Evolutionary conservation across 1,140 invertebrate species (phyloP).

Genomic region (Ericerus pela): DNA sequence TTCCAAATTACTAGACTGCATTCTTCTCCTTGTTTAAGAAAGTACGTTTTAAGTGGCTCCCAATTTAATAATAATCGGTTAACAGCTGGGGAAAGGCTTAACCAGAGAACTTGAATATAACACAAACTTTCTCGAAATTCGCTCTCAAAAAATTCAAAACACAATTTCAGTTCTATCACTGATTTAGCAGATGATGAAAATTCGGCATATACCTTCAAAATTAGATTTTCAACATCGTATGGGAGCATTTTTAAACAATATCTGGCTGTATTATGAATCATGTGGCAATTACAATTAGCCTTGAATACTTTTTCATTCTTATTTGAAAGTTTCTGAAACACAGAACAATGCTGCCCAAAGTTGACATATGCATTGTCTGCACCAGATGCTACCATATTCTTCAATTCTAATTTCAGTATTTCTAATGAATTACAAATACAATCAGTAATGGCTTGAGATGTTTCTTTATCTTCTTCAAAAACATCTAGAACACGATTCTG

Average conservation of each 20-base stretch:
- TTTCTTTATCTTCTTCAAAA: conserved; percentile 19
- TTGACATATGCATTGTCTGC: conserved; percentile 22
- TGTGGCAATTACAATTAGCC: conserved; percentile 23
- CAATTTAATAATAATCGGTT: background rate
- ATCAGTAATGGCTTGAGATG: conserved; percentile 17
- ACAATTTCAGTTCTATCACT: background rate
- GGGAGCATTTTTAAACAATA: conserved; percentile 15
- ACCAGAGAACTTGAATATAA: background rate
- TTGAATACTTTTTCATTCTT: conserved; percentile 19
- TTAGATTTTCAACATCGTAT: conserved; percentile 8
- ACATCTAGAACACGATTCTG: conserved; percentile 24
- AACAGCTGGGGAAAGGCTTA: background rate
- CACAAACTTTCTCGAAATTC: background rate
- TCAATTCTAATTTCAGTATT: conserved; percentile 11
- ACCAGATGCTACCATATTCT: conserved; percentile 15
- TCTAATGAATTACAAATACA: conserved; percentile 3
- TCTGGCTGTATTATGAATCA: conserved; percentile 21
- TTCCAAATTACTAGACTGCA: conserved; percentile 6
- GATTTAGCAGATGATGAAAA: background rate
- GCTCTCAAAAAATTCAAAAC: background rate
- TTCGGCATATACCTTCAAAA: background rate
- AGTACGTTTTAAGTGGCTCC: background rate
- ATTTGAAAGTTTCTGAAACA: conserved; percentile 20
- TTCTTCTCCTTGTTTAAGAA: conserved; percentile 13
- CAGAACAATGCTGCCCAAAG: conserved; percentile 20